Evolutionary conservation across 2,888 invertebrate species (phyloP).

Genomic region (Zaprionus bogoriensis): DNA sequence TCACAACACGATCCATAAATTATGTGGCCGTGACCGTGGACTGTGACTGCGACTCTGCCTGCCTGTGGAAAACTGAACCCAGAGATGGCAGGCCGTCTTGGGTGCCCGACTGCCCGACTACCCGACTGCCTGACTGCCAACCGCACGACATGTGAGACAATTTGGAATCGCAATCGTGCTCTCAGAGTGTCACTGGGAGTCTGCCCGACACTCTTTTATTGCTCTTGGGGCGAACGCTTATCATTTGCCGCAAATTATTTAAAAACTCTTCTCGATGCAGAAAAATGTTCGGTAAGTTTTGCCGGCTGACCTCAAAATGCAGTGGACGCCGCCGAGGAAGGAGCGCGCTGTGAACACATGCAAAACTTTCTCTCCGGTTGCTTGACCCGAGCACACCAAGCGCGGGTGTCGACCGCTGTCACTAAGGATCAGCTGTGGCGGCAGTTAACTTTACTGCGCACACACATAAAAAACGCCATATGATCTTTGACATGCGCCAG

Average conservation of each 20-base stretch:
- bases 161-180: conserved; percentile 63
- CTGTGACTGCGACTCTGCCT: no score
- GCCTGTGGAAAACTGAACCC: conserved; percentile 27
- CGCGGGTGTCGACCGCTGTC: conserved; percentile 38
- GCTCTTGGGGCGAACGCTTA: conserved; percentile 29
- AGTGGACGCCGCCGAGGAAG: conserved; percentile 6
- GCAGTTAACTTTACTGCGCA: conserved; percentile 71
- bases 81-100: conserved; percentile 14
- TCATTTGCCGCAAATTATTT: conserved; percentile 64
- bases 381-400: conserved; percentile 15
- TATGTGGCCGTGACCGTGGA: conserved; percentile 71
- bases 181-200: conserved; percentile 54
- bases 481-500: conserved; percentile 36
- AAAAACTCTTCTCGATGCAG: conserved; percentile 19
- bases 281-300: conserved; percentile 40
- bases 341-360: conserved; percentile 12
- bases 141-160: conserved; percentile 72
- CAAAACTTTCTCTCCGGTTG: conserved; percentile 72
- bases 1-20: conserved; percentile 75
- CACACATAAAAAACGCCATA: conserved; percentile 61
- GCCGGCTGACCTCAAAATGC: conserved; percentile 57
- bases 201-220: conserved; percentile 61
- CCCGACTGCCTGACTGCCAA: conserved; percentile 19
- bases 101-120: no score
- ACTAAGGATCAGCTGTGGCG: conserved; percentile 48